Evolutionary conservation across 2,113 vertebrate genomes (phyloP).

Genomic region (Paralichthys olivaceus): DNA sequence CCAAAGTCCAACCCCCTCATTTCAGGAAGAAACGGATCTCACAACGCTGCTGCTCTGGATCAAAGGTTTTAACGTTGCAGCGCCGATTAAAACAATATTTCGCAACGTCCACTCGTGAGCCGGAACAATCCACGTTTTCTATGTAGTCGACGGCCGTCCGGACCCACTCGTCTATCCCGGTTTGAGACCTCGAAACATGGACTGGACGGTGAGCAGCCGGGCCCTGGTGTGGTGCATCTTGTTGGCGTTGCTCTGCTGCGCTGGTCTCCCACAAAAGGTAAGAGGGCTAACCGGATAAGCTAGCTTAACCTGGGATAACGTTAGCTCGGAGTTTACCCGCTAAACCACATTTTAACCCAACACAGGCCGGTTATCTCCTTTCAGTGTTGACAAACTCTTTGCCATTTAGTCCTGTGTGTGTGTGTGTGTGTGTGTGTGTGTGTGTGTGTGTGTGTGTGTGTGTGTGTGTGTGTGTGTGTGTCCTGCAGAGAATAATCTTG

Average conservation of each 20-base stretch:
- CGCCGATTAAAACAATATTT: neutral
- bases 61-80: neutral
- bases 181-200: conserved; percentile 73
- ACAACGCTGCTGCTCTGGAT: conserved; percentile 2
- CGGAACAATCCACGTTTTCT: conserved; percentile 35
- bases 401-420: neutral
- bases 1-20: conserved; percentile 72
- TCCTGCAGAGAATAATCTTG: too few species aligned
- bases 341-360: neutral
- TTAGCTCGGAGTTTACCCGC: neutral
- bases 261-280: conserved; percentile 75
- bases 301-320: conserved; percentile 30
- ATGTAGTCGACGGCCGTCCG: conserved; percentile 57
- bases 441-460: too few species aligned
- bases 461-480: too few species aligned
- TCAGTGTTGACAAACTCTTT: neutral
- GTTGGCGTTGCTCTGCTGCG: conserved; percentile 70
- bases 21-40: conserved; percentile 74
- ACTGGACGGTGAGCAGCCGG: conserved; percentile 75
- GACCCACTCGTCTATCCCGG: conserved; percentile 47
- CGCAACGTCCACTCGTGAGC: neutral
- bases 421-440: too few species aligned
- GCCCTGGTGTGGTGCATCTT: conserved; percentile 76
- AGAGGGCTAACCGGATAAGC: conserved; percentile 43
- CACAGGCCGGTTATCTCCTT: neutral